phyloP scores from a whole-genome alignment of 1,140 invertebrate genomes.

The Vanessa atalanta region DNA sequence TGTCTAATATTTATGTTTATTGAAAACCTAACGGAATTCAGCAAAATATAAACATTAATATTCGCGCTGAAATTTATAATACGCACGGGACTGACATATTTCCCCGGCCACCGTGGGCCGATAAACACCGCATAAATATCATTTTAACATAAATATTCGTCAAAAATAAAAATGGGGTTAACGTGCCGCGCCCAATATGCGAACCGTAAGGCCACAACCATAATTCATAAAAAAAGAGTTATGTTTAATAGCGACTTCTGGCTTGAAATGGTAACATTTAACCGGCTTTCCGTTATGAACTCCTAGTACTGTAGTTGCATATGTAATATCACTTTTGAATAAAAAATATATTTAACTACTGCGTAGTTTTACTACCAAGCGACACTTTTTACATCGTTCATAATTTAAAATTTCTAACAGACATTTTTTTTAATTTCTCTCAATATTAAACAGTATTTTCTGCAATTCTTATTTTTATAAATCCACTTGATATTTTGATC shows the following conservation, averaged over 20 bases:
- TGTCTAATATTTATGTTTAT: not conserved
- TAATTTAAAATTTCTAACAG: too few species aligned
- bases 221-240: conserved; percentile 40
- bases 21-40: conserved; percentile 13
- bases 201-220: conserved; percentile 25
- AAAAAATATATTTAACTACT: too few species aligned
- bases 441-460: too few species aligned
- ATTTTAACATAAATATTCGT: conserved; percentile 55
- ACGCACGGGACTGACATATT: conserved; percentile 29
- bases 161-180: conserved; percentile 49
- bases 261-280: conserved; percentile 23
- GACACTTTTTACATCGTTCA: too few species aligned
- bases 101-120: conserved; percentile 22
- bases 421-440: too few species aligned
- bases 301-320: conserved; percentile 28
- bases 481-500: too few species aligned
- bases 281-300: conserved; percentile 28
- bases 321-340: not conserved
- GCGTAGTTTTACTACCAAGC: too few species aligned
- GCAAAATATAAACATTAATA: conserved; percentile 23
- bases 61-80: conserved; percentile 25
- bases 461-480: too few species aligned
- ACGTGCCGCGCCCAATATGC: conserved; percentile 38
- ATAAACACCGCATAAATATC: conserved; percentile 43
- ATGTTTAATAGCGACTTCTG: conserved; percentile 22